A percentile compares a stretch with the other conserved stretches of the same genome.
Conservation (phyloP, 2,113 vertebrate species). For the Sciurus niger region DNA sequence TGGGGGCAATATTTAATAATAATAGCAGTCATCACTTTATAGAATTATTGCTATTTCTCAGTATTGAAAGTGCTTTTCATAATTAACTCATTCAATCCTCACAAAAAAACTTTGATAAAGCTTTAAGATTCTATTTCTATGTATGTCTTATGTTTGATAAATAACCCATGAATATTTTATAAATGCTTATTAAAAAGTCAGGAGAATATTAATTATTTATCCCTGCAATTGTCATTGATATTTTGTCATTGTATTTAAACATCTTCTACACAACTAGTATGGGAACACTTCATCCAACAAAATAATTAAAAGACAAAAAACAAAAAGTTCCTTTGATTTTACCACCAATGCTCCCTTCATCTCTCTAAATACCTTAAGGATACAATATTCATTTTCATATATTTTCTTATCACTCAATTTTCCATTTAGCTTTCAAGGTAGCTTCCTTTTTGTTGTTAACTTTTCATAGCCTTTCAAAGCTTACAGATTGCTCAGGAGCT, state of each 20-base stretch:
- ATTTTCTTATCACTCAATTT: background rate
- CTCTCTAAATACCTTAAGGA: background rate
- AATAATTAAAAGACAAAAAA: background rate
- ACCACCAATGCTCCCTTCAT: background rate
- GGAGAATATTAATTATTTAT: background rate
- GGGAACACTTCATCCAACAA: background rate
- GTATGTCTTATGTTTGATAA: background rate
- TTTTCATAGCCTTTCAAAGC: background rate
- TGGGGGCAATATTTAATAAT: background rate
- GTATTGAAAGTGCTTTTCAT: background rate
- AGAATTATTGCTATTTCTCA: background rate
- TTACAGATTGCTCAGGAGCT: background rate
- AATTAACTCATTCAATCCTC: background rate
- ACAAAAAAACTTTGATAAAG: background rate
- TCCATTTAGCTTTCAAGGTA: background rate
- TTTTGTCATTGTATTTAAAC: background rate
- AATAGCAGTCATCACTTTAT: background rate
- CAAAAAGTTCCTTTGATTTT: background rate
- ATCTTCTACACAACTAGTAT: background rate
- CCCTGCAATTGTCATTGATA: background rate
- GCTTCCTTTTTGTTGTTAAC: background rate
- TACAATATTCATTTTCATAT: background rate
- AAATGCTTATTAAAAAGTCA: background rate
- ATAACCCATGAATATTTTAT: background rate
- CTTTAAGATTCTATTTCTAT: background rate